A percentile compares a stretch with the other conserved stretches of the same genome.
These are phyloP conservation scores for Ahaetulla prasina DNA, from an alignment of 2,113 vertebrate species.

Conservation along the genomic window DNA sequence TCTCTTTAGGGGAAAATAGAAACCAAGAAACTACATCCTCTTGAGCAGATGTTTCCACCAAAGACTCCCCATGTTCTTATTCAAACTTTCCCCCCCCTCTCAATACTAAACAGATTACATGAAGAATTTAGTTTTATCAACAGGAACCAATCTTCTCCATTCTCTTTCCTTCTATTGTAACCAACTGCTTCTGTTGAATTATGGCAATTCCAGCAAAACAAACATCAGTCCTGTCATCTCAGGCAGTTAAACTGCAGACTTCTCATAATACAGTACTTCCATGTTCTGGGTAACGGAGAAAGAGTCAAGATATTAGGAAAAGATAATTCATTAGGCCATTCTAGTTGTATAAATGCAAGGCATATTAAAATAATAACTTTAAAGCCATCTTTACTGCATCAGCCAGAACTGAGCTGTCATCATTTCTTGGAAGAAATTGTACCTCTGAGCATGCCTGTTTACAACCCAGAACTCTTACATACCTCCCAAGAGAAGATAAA, in stretches of 20 bases:
- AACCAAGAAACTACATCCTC: background rate
- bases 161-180: slow-evolving; percentile 37
- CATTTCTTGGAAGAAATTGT: background rate
- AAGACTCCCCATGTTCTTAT: background rate
- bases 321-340: background rate
- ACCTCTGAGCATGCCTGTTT: background rate
- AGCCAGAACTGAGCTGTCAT: background rate
- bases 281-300: background rate
- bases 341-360: background rate
- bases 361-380: background rate
- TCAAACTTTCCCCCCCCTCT: background rate
- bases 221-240: background rate
- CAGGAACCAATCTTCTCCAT: slow-evolving; percentile 20
- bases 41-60: slow-evolving; percentile 5
- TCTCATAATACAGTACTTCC: background rate
- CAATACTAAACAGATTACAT: background rate
- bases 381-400: background rate
- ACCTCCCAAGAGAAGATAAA: background rate
- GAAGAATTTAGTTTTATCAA: slow-evolving; percentile 24
- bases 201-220: slow-evolving; percentile 49
- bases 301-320: background rate
- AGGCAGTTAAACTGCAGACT: background rate
- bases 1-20: background rate
- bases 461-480: background rate
- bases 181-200: slow-evolving; percentile 15